Base-by-base conservation (phyloP, 2,888 invertebrate species). In the Polydrusus pterygomalis region DNA sequence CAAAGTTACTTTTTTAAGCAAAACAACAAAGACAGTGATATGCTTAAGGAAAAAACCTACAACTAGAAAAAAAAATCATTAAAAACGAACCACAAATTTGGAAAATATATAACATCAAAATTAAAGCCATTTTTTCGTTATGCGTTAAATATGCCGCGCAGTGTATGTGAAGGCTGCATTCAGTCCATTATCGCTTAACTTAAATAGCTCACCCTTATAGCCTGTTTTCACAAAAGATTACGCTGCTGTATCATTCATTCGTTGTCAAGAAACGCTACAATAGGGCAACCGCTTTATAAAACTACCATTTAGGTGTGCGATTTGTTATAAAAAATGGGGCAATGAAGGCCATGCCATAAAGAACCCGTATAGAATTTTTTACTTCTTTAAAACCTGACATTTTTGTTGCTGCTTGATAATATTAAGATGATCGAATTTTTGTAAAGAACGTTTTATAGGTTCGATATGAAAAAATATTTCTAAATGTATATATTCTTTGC, bases 131-230 rank as follows among this genome's bases (percentile, higher is more conserved):
- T n/a, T 13, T n/a, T n/a, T n/a, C n/a, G n/a, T n/a, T n/a, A n/a
- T n/a, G n/a, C n/a, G n/a, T n/a, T n/a, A n/a, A n/a, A n/a, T n/a
- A n/a, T n/a, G n/a, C n/a, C n/a, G n/a, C n/a, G n/a, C n/a, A n/a
- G n/a, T n/a, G n/a, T n/a, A 20, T 8, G 49, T n/a, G 13, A 49
- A 13, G 11, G 34, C 45, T 30, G 47, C 65, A 65, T 65, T 65
- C n/a, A 34, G 34, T 49, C 49, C 49, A 47, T 65, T 65, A 49
- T 65, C 65, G 25, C 47, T 17, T 47, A 34, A 30, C 49, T 49
- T 65, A 18, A 65, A 65, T 65, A 49, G 65, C 40, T 51, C 30
- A 65, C 47, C 51, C 49, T 65, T 65, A 47, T 47, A 17, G 65
- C 49, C 17, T 65, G 15, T 15, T 20, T 49, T 65, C 47, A 49